Evolutionary conservation across 2,113 vertebrate species (phyloP), one percentile per base, ranked within the genome.

Genomic region (Irena cyanogastra): DNA sequence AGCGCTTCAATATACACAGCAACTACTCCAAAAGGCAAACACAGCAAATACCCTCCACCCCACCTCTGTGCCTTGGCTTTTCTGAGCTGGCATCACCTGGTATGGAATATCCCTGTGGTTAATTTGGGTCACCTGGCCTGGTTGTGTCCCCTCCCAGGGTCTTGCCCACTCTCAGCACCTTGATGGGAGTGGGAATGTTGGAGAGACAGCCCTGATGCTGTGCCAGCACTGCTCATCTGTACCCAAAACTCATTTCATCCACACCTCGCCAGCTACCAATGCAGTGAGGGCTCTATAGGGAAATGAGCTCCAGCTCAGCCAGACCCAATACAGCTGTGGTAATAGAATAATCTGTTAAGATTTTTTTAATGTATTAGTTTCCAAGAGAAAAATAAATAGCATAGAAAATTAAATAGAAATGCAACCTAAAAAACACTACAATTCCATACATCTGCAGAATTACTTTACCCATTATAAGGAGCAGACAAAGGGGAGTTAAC

Each of bases 31-130:
- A 17, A 53, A 27, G 3, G 1, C 13, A 53, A 63, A 22, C 1
- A 13, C 4, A 71, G 10, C 4, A 60, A 31, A 37, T 7, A 26
- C 0, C 3, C 19, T 5, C 7, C 11, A 15, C 1, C 3, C 13
- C 7, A 8, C 5, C 8, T 20, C 20, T 61, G 47, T 53, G 3
- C 20, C 10, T 26, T 44, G 31, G 2, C 26, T 71, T 60, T 53
- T 24, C 37, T 10, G 37, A 52, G 45, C 45, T 61, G 37, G 16
- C 16, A 24, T 10, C 24, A 8, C 16, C 7, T 5, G 37, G 6
- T 33, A 1, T 31, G 37, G 26, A 24, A 16, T 3, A 71, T 24
- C 26, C 35, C 31, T 24, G 33, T 16, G 21, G 20, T 52, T 53
- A 11, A 31, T 61, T 61, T 16, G 26, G 45, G 37, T 20, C 31